These are phyloP conservation scores for Zaprionus kolodkinae DNA, from an alignment of 1,140 invertebrate genomes.

Conservation along the genomic window DNA sequence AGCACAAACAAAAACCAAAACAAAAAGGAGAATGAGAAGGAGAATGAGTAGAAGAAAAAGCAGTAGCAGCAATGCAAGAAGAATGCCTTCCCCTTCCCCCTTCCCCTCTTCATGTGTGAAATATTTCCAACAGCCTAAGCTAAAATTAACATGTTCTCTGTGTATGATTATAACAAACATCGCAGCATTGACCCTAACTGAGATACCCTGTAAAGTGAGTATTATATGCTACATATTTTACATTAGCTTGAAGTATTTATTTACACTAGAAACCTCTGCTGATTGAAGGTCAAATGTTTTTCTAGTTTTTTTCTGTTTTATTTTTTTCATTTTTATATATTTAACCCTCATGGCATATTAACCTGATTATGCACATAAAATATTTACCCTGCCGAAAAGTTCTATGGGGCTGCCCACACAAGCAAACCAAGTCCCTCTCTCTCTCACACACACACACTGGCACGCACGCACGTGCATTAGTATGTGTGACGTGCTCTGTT, in stretches of 20 bases:
- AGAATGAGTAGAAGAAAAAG: too few relatives aligned
- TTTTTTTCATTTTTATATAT: neutral
- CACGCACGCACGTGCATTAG: constrained; percentile 26
- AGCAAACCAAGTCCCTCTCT: constrained; percentile 8
- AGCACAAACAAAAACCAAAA: constrained; percentile 38
- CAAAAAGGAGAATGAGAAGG: neutral
- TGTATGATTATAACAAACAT: neutral
- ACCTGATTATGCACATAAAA: constrained; percentile 9
- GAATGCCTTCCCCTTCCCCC: constrained; percentile 25
- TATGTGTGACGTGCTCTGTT: constrained; percentile 22
- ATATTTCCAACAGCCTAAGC: neutral
- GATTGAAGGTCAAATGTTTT: neutral
- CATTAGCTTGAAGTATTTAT: neutral
- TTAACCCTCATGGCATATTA: constrained; percentile 1
- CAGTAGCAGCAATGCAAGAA: constrained; percentile 11
- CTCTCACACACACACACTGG: constrained; percentile 10
- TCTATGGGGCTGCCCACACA: constrained; percentile 21
- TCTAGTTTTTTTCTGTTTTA: neutral
- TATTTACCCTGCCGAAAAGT: constrained; percentile 32
- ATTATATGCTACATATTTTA: neutral
- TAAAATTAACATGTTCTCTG: constrained; percentile 18
- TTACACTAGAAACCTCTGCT: neutral
- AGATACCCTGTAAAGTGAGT: neutral
- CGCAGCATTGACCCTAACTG: too few relatives aligned
- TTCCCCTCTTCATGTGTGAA: constrained; percentile 13